These are phyloP conservation scores for Hoplodrina blanda DNA, from an alignment of 2,888 invertebrate genomes.

Conservation along the genomic window DNA sequence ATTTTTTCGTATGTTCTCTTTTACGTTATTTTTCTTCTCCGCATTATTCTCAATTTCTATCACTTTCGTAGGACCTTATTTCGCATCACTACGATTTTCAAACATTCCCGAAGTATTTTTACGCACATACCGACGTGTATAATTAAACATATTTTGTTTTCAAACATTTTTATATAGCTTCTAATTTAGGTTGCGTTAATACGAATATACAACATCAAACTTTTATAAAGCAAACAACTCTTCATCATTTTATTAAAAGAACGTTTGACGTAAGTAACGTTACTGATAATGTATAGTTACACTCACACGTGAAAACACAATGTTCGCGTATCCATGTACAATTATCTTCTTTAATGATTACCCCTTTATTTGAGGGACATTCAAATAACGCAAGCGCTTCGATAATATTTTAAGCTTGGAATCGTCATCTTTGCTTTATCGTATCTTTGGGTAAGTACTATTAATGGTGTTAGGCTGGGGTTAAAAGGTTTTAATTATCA, in stretches of 20 bases:
- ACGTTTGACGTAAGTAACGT: slow-evolving; percentile 47
- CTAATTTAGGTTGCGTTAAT: slow-evolving; percentile 51
- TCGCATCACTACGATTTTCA: neutral
- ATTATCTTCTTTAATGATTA: slow-evolving; percentile 4
- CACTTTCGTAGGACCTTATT: neutral
- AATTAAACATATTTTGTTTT: slow-evolving; percentile 41
- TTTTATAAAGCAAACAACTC: slow-evolving; percentile 53
- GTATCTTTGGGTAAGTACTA: neutral
- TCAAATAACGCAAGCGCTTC: neutral
- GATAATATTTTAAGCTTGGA: too few species aligned
- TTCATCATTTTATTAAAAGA: slow-evolving; percentile 49
- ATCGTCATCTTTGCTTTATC: neutral
- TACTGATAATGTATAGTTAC: slow-evolving; percentile 15
- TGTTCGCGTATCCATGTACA: slow-evolving; percentile 5
- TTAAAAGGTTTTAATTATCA: too few species aligned
- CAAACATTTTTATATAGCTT: slow-evolving; percentile 33
- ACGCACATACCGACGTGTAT: neutral
- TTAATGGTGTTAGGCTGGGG: too few species aligned
- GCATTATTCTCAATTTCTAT: too few species aligned
- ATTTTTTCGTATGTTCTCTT: neutral
- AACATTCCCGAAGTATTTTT: slow-evolving; percentile 3
- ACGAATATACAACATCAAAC: slow-evolving; percentile 47
- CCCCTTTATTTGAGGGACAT: neutral
- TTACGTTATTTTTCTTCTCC: neutral
- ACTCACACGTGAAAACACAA: slow-evolving; percentile 15